phyloP scores from a whole-genome alignment of 2,797 vertebrate species.

The Rostrhamus sociabilis region DNA sequence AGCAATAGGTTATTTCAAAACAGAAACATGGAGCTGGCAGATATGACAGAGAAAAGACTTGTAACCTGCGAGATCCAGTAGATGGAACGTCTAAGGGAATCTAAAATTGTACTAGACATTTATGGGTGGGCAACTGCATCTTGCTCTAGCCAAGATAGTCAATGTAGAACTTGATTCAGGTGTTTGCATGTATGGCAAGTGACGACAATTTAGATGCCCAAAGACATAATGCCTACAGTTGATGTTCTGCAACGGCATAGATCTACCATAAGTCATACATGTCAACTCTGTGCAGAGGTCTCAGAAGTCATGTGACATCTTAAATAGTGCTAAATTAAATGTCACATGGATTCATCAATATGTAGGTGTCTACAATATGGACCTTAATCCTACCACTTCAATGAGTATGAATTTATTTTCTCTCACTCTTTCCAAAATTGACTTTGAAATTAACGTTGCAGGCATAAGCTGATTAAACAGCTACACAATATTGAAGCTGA shows the following conservation, averaged over 20 bases:
- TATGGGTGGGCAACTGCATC: background rate
- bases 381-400: background rate
- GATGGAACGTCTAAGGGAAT: background rate
- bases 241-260: background rate
- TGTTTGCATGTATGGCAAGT: background rate
- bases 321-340: background rate
- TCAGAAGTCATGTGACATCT: background rate
- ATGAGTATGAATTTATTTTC: background rate
- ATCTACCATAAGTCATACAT: background rate
- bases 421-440: background rate
- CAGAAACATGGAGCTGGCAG: background rate
- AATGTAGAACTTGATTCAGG: background rate
- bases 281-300: background rate
- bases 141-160: background rate
- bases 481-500: background rate
- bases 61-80: background rate
- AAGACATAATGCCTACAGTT: background rate
- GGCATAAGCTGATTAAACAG: background rate
- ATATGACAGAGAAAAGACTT: background rate
- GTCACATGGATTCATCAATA: background rate
- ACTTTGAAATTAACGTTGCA: background rate
- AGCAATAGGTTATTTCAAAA: background rate
- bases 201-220: background rate
- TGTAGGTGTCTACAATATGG: background rate
- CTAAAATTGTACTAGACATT: background rate